These are phyloP conservation scores for Noctuana brunneofusca DNA, from an alignment of 2,888 invertebrate species.

Conservation along the genomic window DNA sequence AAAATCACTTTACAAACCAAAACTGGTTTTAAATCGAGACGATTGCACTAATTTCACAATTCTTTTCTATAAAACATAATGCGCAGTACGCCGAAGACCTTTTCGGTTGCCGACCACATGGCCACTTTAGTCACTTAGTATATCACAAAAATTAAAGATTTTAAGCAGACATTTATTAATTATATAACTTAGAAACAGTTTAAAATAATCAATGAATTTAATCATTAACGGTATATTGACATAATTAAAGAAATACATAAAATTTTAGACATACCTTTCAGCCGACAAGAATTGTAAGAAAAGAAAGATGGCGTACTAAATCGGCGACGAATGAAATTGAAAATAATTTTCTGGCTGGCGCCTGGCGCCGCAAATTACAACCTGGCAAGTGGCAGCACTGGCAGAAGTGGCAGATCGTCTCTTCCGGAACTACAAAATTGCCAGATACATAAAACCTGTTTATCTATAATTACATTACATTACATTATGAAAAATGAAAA, in stretches of 20 bases:
- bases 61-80: constrained; percentile 65
- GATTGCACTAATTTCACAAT: constrained; percentile 41
- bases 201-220: neutral
- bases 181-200: neutral
- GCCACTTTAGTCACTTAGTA: constrained; percentile 38
- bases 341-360: constrained; percentile 36
- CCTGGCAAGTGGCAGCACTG: constrained; percentile 24
- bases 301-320: constrained; percentile 74
- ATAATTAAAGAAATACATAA: constrained; percentile 48
- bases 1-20: constrained; percentile 36
- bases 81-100: constrained; percentile 71
- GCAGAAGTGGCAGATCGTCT: too few species aligned
- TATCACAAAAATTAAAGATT: constrained; percentile 14
- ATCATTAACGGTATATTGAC: neutral
- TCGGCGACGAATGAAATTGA: constrained; percentile 47
- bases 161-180: neutral
- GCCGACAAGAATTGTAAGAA: constrained; percentile 71
- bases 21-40: constrained; percentile 4
- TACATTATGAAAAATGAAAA: too few species aligned
- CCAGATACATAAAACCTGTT: constrained; percentile 26
- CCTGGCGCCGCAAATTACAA: neutral
- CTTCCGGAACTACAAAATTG: constrained; percentile 27
- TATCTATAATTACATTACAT: neutral
- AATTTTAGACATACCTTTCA: constrained; percentile 69
- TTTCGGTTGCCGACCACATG: constrained; percentile 72